A percentile compares a stretch with the other conserved stretches of the same genome.
Evolutionary conservation across 2,113 vertebrate genomes (phyloP).

Genomic region (Sturnira hondurensis): DNA sequence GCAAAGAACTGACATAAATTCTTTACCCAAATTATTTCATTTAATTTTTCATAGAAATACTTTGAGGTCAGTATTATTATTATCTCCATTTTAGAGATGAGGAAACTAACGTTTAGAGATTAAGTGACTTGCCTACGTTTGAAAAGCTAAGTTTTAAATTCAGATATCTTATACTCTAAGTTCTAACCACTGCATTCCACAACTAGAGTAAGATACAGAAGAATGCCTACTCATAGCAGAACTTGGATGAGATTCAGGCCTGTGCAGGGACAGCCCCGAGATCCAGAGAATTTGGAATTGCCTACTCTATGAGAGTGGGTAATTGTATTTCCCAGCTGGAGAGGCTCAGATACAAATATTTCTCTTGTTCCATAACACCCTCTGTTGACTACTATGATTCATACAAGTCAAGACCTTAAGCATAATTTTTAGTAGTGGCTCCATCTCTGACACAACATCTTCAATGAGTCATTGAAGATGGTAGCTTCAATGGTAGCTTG

Average conservation of each 20-base stretch:
- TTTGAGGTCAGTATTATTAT: not conserved
- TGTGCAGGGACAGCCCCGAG: not conserved
- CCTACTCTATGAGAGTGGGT: not conserved
- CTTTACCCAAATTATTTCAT: not conserved
- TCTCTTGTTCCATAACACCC: not conserved
- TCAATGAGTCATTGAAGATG: not conserved
- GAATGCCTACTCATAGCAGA: not conserved
- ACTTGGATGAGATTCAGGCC: not conserved
- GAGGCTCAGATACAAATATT: not conserved
- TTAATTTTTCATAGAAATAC: not conserved
- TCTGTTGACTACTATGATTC: not conserved
- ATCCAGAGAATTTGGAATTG: slow-evolving; percentile 4
- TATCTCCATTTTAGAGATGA: not conserved
- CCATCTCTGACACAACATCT: not conserved
- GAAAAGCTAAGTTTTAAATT: not conserved
- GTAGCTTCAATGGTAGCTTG: too few species aligned
- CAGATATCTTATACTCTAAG: not conserved
- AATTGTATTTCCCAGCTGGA: not conserved
- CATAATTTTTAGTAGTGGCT: not conserved
- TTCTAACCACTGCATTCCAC: not conserved
- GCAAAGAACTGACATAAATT: not conserved
- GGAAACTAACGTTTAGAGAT: not conserved
- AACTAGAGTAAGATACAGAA: not conserved
- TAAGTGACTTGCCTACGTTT: not conserved
- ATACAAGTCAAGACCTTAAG: not conserved